Evolutionary conservation across 2,888 invertebrate species (phyloP), one percentile per base, ranked within the genome.

Genomic region (Sisyra terminalis): DNA sequence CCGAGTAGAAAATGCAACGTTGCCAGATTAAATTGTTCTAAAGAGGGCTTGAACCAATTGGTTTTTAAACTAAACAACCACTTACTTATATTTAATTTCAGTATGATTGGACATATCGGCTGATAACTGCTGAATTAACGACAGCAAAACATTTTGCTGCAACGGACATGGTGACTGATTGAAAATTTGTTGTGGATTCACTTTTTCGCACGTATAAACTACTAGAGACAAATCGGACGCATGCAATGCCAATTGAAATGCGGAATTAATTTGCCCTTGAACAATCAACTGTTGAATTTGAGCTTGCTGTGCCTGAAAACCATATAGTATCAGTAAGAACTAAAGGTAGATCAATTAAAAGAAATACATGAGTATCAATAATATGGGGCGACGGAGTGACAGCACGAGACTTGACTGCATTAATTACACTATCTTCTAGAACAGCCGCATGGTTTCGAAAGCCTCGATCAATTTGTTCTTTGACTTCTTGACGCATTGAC

Each of bases 41-140:
- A n/a, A n/a, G n/a, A n/a, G n/a, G n/a, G n/a, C n/a, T n/a, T n/a
- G n/a, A n/a, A n/a, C n/a, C n/a, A n/a, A n/a, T n/a, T n/a, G n/a
- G n/a, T n/a, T n/a, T n/a, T n/a, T n/a, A n/a, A n/a, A n/a, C n/a
- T n/a, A n/a, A n/a, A n/a, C n/a, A n/a, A n/a, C n/a, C n/a, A 51
- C 62, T 61, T 63, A 87, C 86, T 73, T 80, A 52, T 81, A 71
- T 63, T 88, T 89, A 13, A 82, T 65, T 54, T 85, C 84, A 9
- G 88, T 87, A 53, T 89, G 80, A 48, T 80, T 77, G 47, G 73
- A 71, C 65, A 96, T 75, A 57, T 94, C 93, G 0, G 88, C 84
- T 13, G 90, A 85, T 14, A 94, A 74, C 61, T 96, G 96, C 57
- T 96, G 93, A 52, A 97, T 85, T 18, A 97, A 73, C 3, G 94